Evolutionary conservation across 2,888 invertebrate species (phyloP).

Genomic region (Apodemia hepburni): DNA sequence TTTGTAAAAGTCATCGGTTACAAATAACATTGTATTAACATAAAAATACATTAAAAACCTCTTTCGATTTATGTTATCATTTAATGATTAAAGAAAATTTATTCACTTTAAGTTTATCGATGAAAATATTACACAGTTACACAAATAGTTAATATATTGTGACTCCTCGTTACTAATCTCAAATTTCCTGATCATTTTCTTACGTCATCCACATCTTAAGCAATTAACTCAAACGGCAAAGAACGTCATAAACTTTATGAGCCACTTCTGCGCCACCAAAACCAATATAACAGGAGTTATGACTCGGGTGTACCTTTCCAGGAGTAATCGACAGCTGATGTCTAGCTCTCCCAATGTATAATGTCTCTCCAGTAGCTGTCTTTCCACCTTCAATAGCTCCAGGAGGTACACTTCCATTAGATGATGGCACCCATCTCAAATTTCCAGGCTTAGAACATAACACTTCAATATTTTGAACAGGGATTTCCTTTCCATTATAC

Average conservation of each 20-base stretch:
- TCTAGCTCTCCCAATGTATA: slow-evolving; percentile 78
- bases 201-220: not conserved
- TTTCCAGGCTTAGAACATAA: slow-evolving; percentile 56
- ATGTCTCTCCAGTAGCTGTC: slow-evolving; percentile 64
- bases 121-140: too few relatives aligned
- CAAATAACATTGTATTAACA: too few relatives aligned
- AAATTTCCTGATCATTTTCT: not conserved
- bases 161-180: not conserved
- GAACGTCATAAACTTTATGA: slow-evolving; percentile 65
- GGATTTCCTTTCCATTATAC: slow-evolving; percentile 61
- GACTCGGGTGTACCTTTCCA: slow-evolving; percentile 76
- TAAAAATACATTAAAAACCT: too few relatives aligned
- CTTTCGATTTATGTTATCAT: too few relatives aligned
- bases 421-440: slow-evolving; percentile 74
- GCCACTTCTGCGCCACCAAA: slow-evolving; percentile 64
- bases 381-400: slow-evolving; percentile 77
- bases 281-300: slow-evolving; percentile 61
- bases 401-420: slow-evolving; percentile 74
- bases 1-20: too few relatives aligned
- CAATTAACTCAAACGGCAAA: slow-evolving; percentile 55
- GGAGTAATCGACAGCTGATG: slow-evolving; percentile 80
- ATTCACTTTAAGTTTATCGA: too few relatives aligned
- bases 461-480: slow-evolving; percentile 69
- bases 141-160: not conserved
- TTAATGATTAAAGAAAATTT: too few relatives aligned